Percentiles rank a stretch among this genome's conserved stretches.
Evolutionary conservation across 53 echinoderm and acorn worm species (phyloP).

Genomic region (Apostichopus leukothele): DNA sequence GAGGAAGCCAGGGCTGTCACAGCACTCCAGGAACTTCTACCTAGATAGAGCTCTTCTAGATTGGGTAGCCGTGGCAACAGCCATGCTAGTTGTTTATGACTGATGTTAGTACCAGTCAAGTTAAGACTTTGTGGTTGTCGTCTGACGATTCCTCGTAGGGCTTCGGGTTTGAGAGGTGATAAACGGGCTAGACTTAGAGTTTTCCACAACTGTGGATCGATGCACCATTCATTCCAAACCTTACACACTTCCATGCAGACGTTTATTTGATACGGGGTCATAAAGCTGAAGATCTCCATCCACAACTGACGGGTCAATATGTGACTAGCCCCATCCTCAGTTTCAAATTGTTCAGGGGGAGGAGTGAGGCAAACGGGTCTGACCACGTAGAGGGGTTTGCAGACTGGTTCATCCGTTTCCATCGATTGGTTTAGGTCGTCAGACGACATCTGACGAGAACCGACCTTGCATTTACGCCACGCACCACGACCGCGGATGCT

Average conservation of each 20-base stretch:
- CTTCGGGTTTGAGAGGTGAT: constrained; percentile 55
- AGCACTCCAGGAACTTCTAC: constrained; percentile 65
- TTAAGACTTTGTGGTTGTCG: constrained; percentile 78
- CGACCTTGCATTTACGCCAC: constrained; percentile 39
- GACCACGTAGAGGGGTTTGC: constrained; percentile 76
- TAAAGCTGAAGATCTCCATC: constrained; percentile 74
- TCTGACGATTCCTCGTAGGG: constrained; percentile 76
- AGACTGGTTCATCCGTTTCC: constrained; percentile 61
- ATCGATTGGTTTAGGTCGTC: background rate
- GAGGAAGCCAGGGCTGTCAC: constrained; percentile 71
- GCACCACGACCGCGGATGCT: constrained; percentile 58
- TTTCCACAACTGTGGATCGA: constrained; percentile 74
- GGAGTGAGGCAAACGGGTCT: constrained; percentile 79
- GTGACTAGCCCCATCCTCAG: constrained; percentile 63
- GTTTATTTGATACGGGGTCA: constrained; percentile 64
- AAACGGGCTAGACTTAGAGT: constrained; percentile 58
- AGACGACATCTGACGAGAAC: background rate
- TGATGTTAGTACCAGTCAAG: constrained; percentile 72
- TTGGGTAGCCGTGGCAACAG: constrained; percentile 79
- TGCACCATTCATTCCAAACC: constrained; percentile 97
- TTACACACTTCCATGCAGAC: constrained; percentile 88
- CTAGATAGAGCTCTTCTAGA: constrained; percentile 63
- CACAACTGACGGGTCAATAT: constrained; percentile 62
- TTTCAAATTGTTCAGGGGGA: constrained; percentile 62
- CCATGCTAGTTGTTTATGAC: constrained; percentile 76